phyloP scores from a whole-genome alignment of 2,797 vertebrate species.

The Acanthurus lineatus region DNA sequence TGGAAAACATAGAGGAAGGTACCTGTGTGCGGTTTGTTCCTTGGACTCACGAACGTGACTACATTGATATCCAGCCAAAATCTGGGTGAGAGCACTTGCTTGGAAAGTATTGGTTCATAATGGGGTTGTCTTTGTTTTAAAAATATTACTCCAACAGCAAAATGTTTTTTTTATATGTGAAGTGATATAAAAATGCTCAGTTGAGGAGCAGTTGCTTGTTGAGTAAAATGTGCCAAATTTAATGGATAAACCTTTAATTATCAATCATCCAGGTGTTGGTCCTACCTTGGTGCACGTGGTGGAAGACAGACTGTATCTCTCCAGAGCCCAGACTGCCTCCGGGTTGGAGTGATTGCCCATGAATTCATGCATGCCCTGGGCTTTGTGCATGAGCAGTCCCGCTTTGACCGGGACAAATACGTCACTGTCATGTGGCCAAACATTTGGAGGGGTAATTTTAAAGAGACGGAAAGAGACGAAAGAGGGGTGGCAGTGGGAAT shows the following conservation, averaged over 20 bases:
- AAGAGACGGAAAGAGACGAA: conserved; percentile 12
- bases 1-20: conserved; percentile 82
- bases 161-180: neutral
- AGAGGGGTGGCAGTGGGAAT: neutral
- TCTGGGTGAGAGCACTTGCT: conserved; percentile 78
- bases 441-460: conserved; percentile 88
- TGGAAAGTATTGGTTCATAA: conserved; percentile 26
- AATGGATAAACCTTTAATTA: neutral
- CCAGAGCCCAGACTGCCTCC: conserved; percentile 86
- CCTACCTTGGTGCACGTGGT: conserved; percentile 89
- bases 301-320: conserved; percentile 89
- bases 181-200: neutral
- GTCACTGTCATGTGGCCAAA: conserved; percentile 92
- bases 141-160: neutral
- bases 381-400: conserved; percentile 92
- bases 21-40: conserved; percentile 87
- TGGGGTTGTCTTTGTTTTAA: neutral
- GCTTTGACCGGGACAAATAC: conserved; percentile 91
- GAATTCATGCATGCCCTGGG: conserved; percentile 92
- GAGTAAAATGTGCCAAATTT: neutral
- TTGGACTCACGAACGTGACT: conserved; percentile 85
- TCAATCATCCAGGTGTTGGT: conserved; percentile 81
- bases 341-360: conserved; percentile 89
- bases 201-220: neutral
- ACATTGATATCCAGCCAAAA: conserved; percentile 84